Evolutionary conservation across 2,113 vertebrate genomes (phyloP).

Genomic region (Gnathonemus echidnorhynchus): DNA sequence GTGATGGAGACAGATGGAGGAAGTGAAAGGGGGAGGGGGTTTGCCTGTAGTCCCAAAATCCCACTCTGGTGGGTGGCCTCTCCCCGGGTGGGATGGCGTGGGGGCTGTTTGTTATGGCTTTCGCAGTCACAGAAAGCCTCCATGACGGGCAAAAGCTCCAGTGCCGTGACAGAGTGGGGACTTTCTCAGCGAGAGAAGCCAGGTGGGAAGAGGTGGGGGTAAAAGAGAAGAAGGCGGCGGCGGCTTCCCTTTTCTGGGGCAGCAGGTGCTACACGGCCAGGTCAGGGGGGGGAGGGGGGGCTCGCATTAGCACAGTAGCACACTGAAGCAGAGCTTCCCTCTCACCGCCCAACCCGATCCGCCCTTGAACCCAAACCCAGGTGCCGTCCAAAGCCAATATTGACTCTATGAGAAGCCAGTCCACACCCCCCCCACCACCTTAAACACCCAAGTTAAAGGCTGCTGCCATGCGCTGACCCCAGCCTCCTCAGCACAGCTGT

Average conservation of each 20-base stretch:
- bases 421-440: background rate
- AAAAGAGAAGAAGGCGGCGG: background rate
- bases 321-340: background rate
- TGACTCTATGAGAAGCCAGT: conserved; percentile 39
- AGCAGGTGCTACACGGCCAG: background rate
- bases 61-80: background rate
- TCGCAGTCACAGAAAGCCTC: background rate
- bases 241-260: background rate
- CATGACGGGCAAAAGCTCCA: background rate
- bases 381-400: conserved; percentile 48
- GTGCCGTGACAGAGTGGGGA: background rate
- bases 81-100: background rate
- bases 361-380: conserved; percentile 39
- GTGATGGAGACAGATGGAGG: background rate
- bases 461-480: background rate
- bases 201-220: background rate
- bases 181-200: background rate
- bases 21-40: background rate
- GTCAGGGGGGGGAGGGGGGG: background rate
- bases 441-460: background rate
- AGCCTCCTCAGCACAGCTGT: background rate
- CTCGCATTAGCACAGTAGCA: background rate
- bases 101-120: background rate
- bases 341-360: conserved; percentile 25
- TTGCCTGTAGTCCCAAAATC: background rate